Evolutionary conservation across 2,797 vertebrate species (phyloP).

Genomic region (Adrianichthys oophorus): DNA sequence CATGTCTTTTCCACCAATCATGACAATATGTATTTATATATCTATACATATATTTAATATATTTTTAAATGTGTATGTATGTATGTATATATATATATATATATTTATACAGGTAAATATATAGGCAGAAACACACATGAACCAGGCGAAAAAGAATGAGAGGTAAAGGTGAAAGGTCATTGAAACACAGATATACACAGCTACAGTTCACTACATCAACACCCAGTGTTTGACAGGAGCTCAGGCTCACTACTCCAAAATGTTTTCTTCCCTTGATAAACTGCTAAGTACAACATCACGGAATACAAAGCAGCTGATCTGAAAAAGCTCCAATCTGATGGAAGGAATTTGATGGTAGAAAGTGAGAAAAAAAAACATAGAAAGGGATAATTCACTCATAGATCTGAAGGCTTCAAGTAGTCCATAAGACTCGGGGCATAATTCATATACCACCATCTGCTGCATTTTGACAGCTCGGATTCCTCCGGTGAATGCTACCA

Average conservation of each 20-base stretch:
- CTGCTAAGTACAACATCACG: conserved; percentile 25
- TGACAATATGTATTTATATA: conserved; percentile 66
- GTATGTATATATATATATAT: conserved; percentile 63
- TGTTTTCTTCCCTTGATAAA: conserved; percentile 28
- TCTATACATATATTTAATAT: conserved; percentile 54
- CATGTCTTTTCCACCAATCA: conserved; percentile 68
- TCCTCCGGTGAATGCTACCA: conserved; percentile 59
- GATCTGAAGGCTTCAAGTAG: conserved; percentile 37
- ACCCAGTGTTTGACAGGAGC: conserved; percentile 67
- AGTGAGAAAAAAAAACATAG: conserved; percentile 37
- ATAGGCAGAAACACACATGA: conserved; percentile 73
- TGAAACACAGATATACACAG: conserved; percentile 73
- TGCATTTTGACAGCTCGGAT: conserved; percentile 49
- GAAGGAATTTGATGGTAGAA: conserved; percentile 20
- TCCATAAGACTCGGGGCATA: conserved; percentile 1
- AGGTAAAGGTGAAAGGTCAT: conserved; percentile 65
- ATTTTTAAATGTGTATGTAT: not conserved
- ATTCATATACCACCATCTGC: conserved; percentile 59
- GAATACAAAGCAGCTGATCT: conserved; percentile 38
- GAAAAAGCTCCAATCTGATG: conserved; percentile 24
- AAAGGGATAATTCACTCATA: conserved; percentile 62
- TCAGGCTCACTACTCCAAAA: conserved; percentile 55
- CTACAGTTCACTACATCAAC: conserved; percentile 77
- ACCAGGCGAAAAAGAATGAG: conserved; percentile 67
- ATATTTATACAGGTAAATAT: conserved; percentile 78